Evolutionary conservation across 2,113 vertebrate species (phyloP), one percentile per base, ranked within the genome.

Genomic region (Condylura cristata): DNA sequence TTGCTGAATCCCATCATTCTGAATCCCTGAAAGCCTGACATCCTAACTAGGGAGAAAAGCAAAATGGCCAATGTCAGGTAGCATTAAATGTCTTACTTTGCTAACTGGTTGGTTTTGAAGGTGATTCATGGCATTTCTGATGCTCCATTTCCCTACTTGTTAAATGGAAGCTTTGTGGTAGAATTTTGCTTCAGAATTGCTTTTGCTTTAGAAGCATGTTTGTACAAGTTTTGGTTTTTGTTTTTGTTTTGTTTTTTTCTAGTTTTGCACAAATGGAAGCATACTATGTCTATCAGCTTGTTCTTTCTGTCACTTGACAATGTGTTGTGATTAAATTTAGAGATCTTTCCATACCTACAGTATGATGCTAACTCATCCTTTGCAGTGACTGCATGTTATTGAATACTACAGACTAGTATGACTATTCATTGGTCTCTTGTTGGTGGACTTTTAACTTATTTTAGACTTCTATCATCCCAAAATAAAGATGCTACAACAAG

Each of bases 401-500:
- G 44, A 24, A 82, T 39, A 20, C 16, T 51, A 71, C 63, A 3
- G 30, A 61, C 65, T 46, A 32, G 72, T 1, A 39, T 37, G 26
- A n/a, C 30, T 83, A 51, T 39, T 84, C 56, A 32, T 24, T 44
- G 53, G 30, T 58, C 94, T 75, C 28, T 56, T 48, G 9, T 14
- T 75, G n/a, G 20, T 63, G 3, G 7, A 1, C 41, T 75, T 66
- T 83, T 56, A 76, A n/a, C 28, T 81, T 46, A 60, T 68, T 92
- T 83, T 51, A 79, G 53, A 56, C 48, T 61, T 48, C 48, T 85
- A 4, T 41, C 87, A 79, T 80, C 66, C 46, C 89, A 92, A 75
- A 97, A 58, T 80, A 90, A 94, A 93, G 18, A 63, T 74, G 18
- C 39, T 74, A 5, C 14, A 70, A 51, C 56, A 61, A 70, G 53